Evolutionary conservation across 2,797 vertebrate genomes (phyloP), one percentile per base, ranked within the genome.

Genomic region (Sphenodon punctatus): DNA sequence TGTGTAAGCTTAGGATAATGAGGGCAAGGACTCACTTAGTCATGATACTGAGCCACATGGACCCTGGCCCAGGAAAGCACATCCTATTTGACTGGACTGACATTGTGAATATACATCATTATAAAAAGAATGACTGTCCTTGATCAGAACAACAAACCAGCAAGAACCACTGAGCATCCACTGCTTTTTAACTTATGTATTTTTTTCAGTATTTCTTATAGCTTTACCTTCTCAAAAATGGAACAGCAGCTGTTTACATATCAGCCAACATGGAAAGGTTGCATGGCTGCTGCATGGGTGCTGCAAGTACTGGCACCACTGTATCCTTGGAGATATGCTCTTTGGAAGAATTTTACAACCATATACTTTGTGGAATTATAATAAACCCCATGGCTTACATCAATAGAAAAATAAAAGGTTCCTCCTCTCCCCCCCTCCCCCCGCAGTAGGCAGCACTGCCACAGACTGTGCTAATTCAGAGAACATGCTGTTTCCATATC

Each of bases 371-470:
- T 55, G 10, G 22, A 69, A 20, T 67, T 10, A 38, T 2, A 51
- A 34, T 45, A 53, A 79, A 41, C 4, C 74, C 36, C 65, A 3
- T n/a, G 22, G 11, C 19, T 11, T n/a, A 8, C 7, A 41, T 20
- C 27, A 46, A 25, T 25, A 51, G 20, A 56, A 67, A 32, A n/a
- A 11, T 32, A 1, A 34, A 34, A 36, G n/a, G n/a, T 12, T 13
- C 20, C 59, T 48, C 19, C 32, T 34, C 46, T 27, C 59, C 13
- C 73, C 67, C 32, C 16, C 13, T n/a, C 48, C 51, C 55, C 11
- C 61, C 49, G 69, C n/a, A 43, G 36, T 46, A 32, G 27, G 22
- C 25, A 0, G 0, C 1, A 25, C 0, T 6, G 15, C 4, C 55
- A n/a, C 60, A 71, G 42, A 2, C 23, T n/a, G 53, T 8, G 1